These are phyloP conservation scores for Andricus quercusramuli DNA, from an alignment of 2,888 invertebrate species.

Conservation along the genomic window DNA sequence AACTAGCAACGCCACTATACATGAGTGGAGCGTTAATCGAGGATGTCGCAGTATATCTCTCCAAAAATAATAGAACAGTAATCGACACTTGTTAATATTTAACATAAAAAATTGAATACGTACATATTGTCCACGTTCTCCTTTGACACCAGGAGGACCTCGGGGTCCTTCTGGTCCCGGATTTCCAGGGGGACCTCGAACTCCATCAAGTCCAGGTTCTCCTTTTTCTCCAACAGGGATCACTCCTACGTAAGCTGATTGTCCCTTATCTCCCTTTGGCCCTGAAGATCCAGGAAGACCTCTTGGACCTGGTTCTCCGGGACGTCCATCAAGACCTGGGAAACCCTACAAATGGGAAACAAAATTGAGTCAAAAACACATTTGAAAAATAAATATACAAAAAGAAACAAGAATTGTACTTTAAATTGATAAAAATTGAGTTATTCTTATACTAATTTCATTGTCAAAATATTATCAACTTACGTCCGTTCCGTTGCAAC, in stretches of 20 bases:
- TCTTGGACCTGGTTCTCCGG: constrained; percentile 88
- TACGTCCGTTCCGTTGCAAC: constrained; percentile 97
- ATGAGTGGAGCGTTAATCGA: too few species aligned
- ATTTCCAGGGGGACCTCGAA: constrained; percentile 83
- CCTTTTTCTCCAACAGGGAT: constrained; percentile 91
- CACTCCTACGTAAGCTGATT: constrained; percentile 86
- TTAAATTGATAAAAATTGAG: background rate
- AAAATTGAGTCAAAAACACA: constrained; percentile 8
- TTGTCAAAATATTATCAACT: constrained; percentile 70
- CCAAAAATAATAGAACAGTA: too few species aligned
- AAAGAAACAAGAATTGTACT: background rate
- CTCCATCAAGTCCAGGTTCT: constrained; percentile 89
- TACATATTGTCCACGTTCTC: constrained; percentile 83
- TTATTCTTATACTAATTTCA: background rate
- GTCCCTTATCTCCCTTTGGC: constrained; percentile 88
- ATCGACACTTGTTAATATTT: too few species aligned
- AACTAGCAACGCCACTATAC: too few species aligned
- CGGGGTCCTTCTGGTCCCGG: constrained; percentile 83
- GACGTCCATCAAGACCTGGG: constrained; percentile 85
- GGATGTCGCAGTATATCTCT: too few species aligned
- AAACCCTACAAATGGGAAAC: constrained; percentile 81
- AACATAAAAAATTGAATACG: constrained; percentile 53
- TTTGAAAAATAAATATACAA: constrained; percentile 12
- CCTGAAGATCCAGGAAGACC: constrained; percentile 86
- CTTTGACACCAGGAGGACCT: constrained; percentile 83